Base-by-base conservation (phyloP, 2,797 vertebrate genomes). In the Menidia menidia region DNA sequence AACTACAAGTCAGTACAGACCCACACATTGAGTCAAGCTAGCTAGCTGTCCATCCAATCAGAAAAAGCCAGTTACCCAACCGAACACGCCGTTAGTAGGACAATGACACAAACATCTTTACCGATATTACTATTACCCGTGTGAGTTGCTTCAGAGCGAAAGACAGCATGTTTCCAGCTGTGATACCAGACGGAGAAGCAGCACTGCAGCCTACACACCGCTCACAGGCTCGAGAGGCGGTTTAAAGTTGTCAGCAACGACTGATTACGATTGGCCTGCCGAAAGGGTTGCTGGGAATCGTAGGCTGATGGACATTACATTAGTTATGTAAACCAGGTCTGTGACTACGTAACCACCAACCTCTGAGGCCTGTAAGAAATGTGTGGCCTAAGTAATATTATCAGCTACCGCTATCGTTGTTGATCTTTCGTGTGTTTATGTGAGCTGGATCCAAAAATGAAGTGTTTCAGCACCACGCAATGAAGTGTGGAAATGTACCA, bases 131-230 rank as follows among this genome's bases (percentile, higher is more conserved):
- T 88, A 87, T 83, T 78, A 95, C 94, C 91, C 92, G 78, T 54
- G 89, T 45, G 32, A 95, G 70, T 59, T 87, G 91, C 81, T 88
- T 92, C 10, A 94, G 19, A n/a, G 91, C 75, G 57, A 94, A 82
- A 1, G 91, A 87, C 60, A 93, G 75, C 94, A 95, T 95, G 69
- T 74, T 92, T 87, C n/a, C 57, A 73, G 76, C 18, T 69, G 41
- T 75, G 58, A 52, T 61, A 31, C 31, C 70, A 35, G 65, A 60
- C 41, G 73, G 48, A 73, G 63, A 64, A 18, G 77, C 61, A 69
- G 73, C 18, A 43, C 60, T 55, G 54, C 10, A 64, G 57, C n/a
- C 45, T 31, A 70, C 64, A 72, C 76, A 56, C 71, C n/a, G 57
- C 56, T 73, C 52, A 58, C 64, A 39, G 51, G 45, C 50, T 62